Base-by-base conservation (phyloP, 2,113 vertebrate species). In the Scatophagus argus region DNA sequence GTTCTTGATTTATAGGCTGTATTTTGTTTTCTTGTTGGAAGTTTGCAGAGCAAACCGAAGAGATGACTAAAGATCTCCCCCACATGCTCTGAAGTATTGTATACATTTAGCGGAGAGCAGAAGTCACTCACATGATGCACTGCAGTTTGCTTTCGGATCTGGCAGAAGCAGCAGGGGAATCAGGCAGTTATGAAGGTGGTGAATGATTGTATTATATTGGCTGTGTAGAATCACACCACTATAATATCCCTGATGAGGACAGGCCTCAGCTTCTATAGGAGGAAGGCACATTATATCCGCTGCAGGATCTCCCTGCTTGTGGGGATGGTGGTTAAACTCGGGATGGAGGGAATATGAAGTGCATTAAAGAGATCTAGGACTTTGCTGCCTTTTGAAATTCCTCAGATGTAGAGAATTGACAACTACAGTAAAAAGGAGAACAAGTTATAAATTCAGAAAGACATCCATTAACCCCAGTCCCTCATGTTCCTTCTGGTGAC, bases 151-250 rank as follows among this genome's bases (percentile, higher is more conserved):
- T 56, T 41, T 62, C 6, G 0, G 65, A 46, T 74, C 75, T 84
- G 78, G 82, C 74, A 81, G 74, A 62, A 17, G 59, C 69, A 74
- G 55, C n/a, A 11, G 41, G 36, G 47, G 60, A 59, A 25, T 25
- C 29, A 17, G 81, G 51, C 73, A 74, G 64, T 74, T 78, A 58
- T 67, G 64, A 81, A 64, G 78, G 78, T 32, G 55, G 56, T 76
- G 78, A 84, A 76, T 61, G 78, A 84, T 82, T 63, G 44, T 13
- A 68, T 81, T 66, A 52, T 79, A 67, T 70, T 68, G 74, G 62
- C 67, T 47, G 52, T 74, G 69, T 66, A 39, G 81, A 81, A 76
- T 81, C 64, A 64, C 52, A 69, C 38, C 52, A 8, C 44, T 49
- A 13, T 66, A 77, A 71, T 73, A 60, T 77, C 75, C 59, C 67